Percentiles rank a stretch among this genome's conserved stretches.
phyloP scores from a whole-genome alignment of 2,888 invertebrate species.

The Aricia artaxerxes region DNA sequence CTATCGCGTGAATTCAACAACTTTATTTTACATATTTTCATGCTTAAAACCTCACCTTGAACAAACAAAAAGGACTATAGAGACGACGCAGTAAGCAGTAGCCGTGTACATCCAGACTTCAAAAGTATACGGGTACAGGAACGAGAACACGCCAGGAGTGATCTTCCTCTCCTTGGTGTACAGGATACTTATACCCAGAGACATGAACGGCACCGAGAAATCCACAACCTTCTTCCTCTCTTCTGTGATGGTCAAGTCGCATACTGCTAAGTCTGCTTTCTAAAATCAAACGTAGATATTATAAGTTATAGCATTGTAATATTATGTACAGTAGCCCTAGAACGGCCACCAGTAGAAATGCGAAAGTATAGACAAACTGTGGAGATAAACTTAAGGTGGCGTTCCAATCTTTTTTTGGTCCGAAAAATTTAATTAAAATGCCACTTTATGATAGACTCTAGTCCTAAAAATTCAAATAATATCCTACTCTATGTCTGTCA shows the following conservation, averaged over 20 bases:
- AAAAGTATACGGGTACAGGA: slow-evolving; percentile 90
- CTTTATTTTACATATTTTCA: neutral
- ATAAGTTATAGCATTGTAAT: no score
- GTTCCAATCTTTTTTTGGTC: no score
- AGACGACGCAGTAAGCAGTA: slow-evolving; percentile 90
- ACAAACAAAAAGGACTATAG: slow-evolving; percentile 89
- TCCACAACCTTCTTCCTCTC: slow-evolving; percentile 93
- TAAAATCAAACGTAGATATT: slow-evolving; percentile 42
- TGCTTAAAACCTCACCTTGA: slow-evolving; percentile 80
- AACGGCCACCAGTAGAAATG: no score
- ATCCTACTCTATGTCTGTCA: no score
- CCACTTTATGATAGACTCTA: no score
- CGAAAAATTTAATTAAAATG: no score
- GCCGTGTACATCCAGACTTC: slow-evolving; percentile 94
- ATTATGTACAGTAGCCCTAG: no score
- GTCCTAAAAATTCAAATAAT: no score
- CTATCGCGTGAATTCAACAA: no score
- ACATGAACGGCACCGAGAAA: slow-evolving; percentile 98
- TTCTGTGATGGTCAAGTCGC: slow-evolving; percentile 95
- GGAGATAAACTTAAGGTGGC: no score
- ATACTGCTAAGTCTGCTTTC: slow-evolving; percentile 69
- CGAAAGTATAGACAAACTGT: no score
- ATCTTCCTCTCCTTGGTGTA: slow-evolving; percentile 89
- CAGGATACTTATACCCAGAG: slow-evolving; percentile 93
- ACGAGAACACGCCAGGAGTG: slow-evolving; percentile 90